Evolutionary conservation across 2,888 invertebrate species (phyloP).

Genomic region (Stomorhina lunata): DNA sequence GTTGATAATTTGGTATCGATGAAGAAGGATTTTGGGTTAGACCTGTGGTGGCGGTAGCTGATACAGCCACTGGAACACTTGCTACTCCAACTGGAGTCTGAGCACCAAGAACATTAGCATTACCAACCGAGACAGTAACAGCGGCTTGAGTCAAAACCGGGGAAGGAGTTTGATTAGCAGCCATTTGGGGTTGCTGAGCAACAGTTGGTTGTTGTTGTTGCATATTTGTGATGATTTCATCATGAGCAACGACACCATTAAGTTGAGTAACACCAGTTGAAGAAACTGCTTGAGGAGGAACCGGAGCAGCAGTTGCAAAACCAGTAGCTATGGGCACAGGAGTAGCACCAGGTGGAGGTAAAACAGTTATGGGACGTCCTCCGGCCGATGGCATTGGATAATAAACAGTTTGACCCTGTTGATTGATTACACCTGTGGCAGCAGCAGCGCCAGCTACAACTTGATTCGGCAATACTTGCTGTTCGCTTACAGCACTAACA

Average conservation of each 20-base stretch:
- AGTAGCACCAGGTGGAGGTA: slow-evolving; percentile 72
- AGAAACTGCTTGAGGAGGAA: slow-evolving; percentile 68
- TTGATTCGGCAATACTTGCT: slow-evolving; percentile 65
- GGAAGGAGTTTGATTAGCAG: slow-evolving; percentile 77
- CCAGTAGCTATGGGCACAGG: slow-evolving; percentile 74
- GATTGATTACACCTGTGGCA: slow-evolving; percentile 67
- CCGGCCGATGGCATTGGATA: slow-evolving; percentile 76
- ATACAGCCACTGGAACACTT: slow-evolving; percentile 63
- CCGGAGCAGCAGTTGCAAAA: slow-evolving; percentile 68
- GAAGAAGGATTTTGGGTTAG: slow-evolving; percentile 66
- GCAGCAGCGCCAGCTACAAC: slow-evolving; percentile 65
- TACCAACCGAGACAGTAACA: slow-evolving; percentile 78
- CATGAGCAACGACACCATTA: slow-evolving; percentile 79
- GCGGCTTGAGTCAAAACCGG: slow-evolving; percentile 77
- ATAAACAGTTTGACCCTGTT: slow-evolving; percentile 73
- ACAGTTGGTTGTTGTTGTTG: slow-evolving; percentile 66
- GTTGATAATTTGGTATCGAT: slow-evolving; percentile 71
- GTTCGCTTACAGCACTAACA: slow-evolving; percentile 66
- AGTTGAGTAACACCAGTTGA: slow-evolving; percentile 72
- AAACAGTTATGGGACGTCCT: slow-evolving; percentile 75
- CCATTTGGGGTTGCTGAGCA: slow-evolving; percentile 71
- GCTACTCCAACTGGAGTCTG: slow-evolving; percentile 67
- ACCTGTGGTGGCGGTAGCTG: slow-evolving; percentile 39
- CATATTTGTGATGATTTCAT: slow-evolving; percentile 74
- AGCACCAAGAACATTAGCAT: slow-evolving; percentile 54